These are phyloP conservation scores for Emydocephalus ijimae DNA, from an alignment of 2,113 vertebrate species.

Conservation along the genomic window DNA sequence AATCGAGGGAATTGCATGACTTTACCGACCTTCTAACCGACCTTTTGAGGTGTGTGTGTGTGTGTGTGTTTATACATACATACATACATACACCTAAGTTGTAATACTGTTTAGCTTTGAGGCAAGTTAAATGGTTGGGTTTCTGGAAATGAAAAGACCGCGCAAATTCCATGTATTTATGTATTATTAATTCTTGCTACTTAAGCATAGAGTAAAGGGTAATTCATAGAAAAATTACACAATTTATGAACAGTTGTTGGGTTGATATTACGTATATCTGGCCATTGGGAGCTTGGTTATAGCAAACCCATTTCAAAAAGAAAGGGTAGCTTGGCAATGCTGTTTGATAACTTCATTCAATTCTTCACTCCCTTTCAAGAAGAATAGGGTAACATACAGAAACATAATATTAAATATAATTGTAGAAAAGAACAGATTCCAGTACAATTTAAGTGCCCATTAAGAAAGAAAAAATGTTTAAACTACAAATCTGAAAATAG, in stretches of 20 bases:
- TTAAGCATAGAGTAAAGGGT: neutral
- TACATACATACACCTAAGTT: neutral
- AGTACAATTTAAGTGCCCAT: neutral
- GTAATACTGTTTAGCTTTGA: neutral
- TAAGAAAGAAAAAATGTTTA: neutral
- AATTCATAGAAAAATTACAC: neutral
- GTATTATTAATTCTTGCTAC: neutral
- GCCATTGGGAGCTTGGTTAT: neutral
- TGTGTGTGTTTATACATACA: neutral
- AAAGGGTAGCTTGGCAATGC: neutral
- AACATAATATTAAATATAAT: neutral
- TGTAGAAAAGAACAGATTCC: neutral
- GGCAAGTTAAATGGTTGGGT: neutral
- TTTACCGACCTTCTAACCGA: neutral
- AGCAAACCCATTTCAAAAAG: neutral
- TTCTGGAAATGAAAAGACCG: neutral
- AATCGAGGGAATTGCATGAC: neutral
- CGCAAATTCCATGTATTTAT: neutral
- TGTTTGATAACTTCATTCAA: neutral
- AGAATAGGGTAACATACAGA: neutral
- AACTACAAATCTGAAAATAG: neutral
- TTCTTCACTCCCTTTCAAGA: neutral
- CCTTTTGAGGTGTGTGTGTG: neutral
- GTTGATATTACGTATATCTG: neutral
- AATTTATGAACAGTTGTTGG: neutral